A percentile compares a stretch with the other conserved stretches of the same genome.
Evolutionary conservation across 2,797 vertebrate genomes (phyloP).

Genomic region (Xenopus petersii): DNA sequence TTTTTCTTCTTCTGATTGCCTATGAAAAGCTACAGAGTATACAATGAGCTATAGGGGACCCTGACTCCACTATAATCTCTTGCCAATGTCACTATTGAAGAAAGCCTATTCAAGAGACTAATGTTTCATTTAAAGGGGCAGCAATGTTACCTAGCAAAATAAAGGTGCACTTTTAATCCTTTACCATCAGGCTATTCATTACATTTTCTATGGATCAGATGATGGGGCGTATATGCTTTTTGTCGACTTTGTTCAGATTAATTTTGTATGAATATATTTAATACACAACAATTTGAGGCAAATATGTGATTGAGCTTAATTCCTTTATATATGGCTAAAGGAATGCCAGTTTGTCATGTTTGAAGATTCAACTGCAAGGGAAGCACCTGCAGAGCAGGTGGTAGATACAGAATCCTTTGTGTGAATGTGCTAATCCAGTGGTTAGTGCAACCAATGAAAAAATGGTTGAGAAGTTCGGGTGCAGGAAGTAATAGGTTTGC

Average conservation of each 20-base stretch:
- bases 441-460: no score
- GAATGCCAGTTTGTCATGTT: no score
- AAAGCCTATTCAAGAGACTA: not conserved
- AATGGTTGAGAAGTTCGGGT: no score
- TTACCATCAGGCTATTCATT: not conserved
- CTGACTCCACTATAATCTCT: slow-evolving; percentile 25
- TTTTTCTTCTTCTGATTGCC: slow-evolving; percentile 3
- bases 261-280: not conserved
- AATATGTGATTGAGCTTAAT: not conserved
- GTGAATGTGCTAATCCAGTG: no score
- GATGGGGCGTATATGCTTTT: not conserved
- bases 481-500: no score
- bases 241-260: not conserved
- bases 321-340: not conserved
- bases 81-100: not conserved
- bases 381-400: no score
- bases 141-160: not conserved
- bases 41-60: slow-evolving; percentile 19
- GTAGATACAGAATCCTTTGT: no score
- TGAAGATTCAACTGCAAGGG: no score
- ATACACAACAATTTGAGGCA: not conserved
- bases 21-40: slow-evolving; percentile 3
- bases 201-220: not conserved
- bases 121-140: slow-evolving; percentile 1
- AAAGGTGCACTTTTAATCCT: not conserved